A percentile compares a stretch with the other conserved stretches of the same genome.
These are phyloP conservation scores for Pentamera pediparva DNA, from an alignment of 53 echinoderm and acorn worm species.

Conservation along the genomic window DNA sequence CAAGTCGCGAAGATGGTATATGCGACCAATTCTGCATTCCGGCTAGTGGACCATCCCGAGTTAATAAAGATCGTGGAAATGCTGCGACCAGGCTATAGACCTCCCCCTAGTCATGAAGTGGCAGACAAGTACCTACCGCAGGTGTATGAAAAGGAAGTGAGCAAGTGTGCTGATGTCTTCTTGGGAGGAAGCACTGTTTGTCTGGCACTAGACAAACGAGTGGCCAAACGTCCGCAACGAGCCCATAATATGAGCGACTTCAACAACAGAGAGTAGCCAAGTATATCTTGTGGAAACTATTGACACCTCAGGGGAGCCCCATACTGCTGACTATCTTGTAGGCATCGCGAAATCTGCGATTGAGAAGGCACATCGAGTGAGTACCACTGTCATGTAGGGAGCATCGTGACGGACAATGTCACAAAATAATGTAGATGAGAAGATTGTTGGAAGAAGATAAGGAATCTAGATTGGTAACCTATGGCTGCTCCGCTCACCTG, in stretches of 20 bases:
- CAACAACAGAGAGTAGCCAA: constrained; percentile 22
- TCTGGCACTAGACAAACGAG: constrained; percentile 12
- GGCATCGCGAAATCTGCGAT: constrained; percentile 16
- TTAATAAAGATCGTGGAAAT: constrained; percentile 20
- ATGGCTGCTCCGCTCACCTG: constrained; percentile 21
- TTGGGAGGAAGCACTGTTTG: neutral
- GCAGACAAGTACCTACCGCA: too few species aligned
- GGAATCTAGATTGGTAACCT: constrained; percentile 12
- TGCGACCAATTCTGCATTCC: too few species aligned
- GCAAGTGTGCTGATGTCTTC: too few species aligned
- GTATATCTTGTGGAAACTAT: constrained; percentile 43
- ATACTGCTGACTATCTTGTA: constrained; percentile 22
- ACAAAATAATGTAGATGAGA: constrained; percentile 22
- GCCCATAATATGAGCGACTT: constrained; percentile 19
- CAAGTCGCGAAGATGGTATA: constrained; percentile 13
- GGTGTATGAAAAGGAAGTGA: too few species aligned
- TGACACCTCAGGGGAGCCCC: neutral
- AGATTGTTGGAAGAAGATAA: constrained; percentile 27
- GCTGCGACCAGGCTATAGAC: too few species aligned
- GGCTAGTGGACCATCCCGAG: constrained; percentile 29
- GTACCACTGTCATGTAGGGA: constrained; percentile 16
- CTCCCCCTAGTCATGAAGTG: neutral
- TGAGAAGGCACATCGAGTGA: constrained; percentile 10
- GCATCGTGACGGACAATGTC: constrained; percentile 22
- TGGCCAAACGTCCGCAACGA: constrained; percentile 35